Evolutionary conservation across 30 jellyfish, hydroid and myxozoan genomes (phyloP), one percentile per base, ranked within the genome.

Genomic region (Chrysaora quinquecirrha): DNA sequence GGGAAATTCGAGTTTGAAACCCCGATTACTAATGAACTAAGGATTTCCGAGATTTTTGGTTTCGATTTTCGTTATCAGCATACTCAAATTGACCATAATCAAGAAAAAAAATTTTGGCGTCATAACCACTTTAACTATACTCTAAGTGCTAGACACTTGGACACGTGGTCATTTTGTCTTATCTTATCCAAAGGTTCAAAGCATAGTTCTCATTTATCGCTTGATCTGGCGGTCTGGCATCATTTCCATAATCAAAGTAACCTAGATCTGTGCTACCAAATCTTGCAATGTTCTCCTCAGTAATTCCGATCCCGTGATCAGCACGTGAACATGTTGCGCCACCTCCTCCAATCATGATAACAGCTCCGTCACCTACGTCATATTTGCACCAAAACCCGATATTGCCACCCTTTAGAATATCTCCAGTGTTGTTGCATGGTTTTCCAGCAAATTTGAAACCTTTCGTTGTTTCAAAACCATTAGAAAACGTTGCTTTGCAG

Each of bases 321-420:
- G 91, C 91, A 23, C 91, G 63, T 24, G 23, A 60, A 25, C 91
- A 82, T 0, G 78, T 27, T 29, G 19, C 27, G 1, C 91, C 91
- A 3, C 91, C 91, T 33, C 85, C 91, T 22, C 91, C 91, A 30
- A 82, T 67, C 91, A 82, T 82, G 6, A 82, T 21, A 1, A 82
- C 91, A 47, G 91, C 76, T 25, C 91, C 91, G 63, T 82, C 91
- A 19, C 91, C 91, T 0, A 31, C 22, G 73, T 50, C 35, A 54
- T 68, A 82, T 21, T 48, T 58, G 54, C 91, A 82, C 91, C 91
- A 82, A 60, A 82, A 82, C 21, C 91, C 91, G 48, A 82, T 70
- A 28, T 82, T 22, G 85, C 24, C 48, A 0, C 91, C 85, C 62
- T 68, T 9, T 12, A 68, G 73, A 22, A 82, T 82, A 47, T 82